Percentiles rank a stretch among this genome's conserved stretches.
Conservation (phyloP, 2,113 vertebrate genomes). For the Thryonomys swinderianus region DNA sequence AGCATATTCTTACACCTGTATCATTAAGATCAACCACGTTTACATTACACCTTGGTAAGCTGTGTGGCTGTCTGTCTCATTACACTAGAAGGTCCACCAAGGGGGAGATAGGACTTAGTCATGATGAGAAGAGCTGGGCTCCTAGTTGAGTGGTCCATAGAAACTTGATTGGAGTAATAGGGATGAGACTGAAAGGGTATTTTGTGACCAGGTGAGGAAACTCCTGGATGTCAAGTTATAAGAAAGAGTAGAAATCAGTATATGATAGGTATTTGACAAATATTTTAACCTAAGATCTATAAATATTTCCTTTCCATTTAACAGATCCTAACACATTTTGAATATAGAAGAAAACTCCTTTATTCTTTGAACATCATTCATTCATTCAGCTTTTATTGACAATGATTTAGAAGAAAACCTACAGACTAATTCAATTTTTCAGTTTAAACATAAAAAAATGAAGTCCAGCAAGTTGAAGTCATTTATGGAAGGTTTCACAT, state of each 20-base stretch:
- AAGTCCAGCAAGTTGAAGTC: neutral
- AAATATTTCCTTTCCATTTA: neutral
- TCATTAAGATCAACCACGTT: neutral
- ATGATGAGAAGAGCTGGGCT: neutral
- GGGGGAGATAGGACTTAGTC: neutral
- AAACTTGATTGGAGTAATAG: neutral
- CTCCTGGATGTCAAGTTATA: neutral
- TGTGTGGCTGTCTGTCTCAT: neutral
- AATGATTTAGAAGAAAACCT: neutral
- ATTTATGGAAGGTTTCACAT: neutral
- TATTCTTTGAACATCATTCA: conserved; percentile 29
- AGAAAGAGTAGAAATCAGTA: neutral
- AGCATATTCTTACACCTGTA: neutral
- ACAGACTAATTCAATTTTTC: neutral
- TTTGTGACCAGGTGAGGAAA: neutral
- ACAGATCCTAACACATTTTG: neutral
- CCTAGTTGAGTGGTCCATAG: neutral
- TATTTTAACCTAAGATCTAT: neutral
- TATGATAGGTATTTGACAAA: neutral
- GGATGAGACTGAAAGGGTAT: neutral
- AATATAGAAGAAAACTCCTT: neutral
- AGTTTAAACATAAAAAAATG: conserved; percentile 13
- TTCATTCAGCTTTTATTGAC: neutral
- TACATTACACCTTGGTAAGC: neutral
- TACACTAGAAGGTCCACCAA: neutral